Conservation (phyloP, 2,113 vertebrate species). For the Zeus faber region DNA sequence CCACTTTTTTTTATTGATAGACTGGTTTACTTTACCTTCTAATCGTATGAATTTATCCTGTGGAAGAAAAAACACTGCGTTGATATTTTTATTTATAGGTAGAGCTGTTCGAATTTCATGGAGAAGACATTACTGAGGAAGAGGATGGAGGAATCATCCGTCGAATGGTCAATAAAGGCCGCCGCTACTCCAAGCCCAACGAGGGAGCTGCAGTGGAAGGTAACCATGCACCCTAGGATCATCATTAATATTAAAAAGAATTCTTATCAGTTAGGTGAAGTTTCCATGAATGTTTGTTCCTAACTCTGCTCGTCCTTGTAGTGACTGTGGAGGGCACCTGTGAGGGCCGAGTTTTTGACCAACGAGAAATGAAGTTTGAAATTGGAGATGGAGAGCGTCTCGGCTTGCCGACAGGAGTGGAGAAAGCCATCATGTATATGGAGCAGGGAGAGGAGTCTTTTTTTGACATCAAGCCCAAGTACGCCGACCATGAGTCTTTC, state of each 20-base stretch:
- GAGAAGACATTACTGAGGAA: conserved; percentile 88
- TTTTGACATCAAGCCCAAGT: conserved; percentile 89
- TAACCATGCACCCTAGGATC: conserved; percentile 49
- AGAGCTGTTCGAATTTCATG: conserved; percentile 92
- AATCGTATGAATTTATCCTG: too few relatives aligned
- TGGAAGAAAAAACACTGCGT: too few relatives aligned
- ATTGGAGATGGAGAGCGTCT: conserved; percentile 86
- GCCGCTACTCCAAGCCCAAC: conserved; percentile 91
- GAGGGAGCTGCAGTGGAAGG: conserved; percentile 91
- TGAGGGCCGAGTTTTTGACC: conserved; percentile 82
- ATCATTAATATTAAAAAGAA: too few relatives aligned
- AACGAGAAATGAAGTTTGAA: conserved; percentile 88
- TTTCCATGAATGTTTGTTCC: too few relatives aligned
- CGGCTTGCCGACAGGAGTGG: conserved; percentile 84
- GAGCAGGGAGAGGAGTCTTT: conserved; percentile 89
- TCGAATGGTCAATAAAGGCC: conserved; percentile 85
- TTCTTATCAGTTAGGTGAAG: too few relatives aligned
- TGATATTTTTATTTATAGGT: conserved; percentile 76
- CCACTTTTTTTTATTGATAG: too few relatives aligned
- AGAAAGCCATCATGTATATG: conserved; percentile 91
- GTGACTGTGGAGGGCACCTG: conserved; percentile 82
- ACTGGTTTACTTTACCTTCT: too few relatives aligned
- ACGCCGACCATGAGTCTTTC: too few relatives aligned
- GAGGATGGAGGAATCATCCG: conserved; percentile 93
- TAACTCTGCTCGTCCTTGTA: conserved; percentile 45